A percentile compares a stretch with the other conserved stretches of the same genome.
Conservation (phyloP, 2,888 invertebrate genomes). For the Chrysodeixis includens region DNA sequence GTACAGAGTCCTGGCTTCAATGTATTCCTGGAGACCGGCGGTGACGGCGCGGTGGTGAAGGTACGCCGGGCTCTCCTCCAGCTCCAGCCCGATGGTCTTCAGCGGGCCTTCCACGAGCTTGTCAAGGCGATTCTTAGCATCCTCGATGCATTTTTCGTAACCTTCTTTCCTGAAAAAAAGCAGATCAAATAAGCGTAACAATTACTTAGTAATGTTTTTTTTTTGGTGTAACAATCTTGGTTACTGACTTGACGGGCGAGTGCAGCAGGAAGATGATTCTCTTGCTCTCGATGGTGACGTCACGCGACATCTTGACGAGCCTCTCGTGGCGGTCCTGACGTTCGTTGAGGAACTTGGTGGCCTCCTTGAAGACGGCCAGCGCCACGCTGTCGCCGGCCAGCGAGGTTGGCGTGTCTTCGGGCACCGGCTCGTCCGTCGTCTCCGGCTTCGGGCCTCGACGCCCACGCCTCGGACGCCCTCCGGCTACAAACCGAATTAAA, state of each 20-base stretch:
- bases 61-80: neutral
- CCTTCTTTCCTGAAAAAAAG: neutral
- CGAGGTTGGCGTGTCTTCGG: neutral
- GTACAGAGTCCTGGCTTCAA: neutral
- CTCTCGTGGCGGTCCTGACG: neutral
- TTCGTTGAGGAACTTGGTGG: neutral
- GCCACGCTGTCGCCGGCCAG: neutral
- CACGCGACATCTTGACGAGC: neutral
- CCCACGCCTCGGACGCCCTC: neutral
- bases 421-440: neutral
- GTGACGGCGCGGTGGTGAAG: neutral
- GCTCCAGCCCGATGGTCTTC: neutral
- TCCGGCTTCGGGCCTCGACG: neutral
- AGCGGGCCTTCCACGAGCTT: neutral
- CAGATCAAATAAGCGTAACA: too few species aligned
- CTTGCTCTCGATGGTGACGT: conserved; percentile 1
- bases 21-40: neutral
- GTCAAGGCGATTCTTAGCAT: neutral
- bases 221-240: too few species aligned
- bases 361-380: neutral
- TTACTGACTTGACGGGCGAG: neutral
- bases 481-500: neutral
- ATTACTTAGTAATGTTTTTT: too few species aligned
- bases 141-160: neutral
- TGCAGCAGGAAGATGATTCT: neutral